Conservation (phyloP, 2,888 invertebrate genomes). For the Flabesymbios commensalis region DNA sequence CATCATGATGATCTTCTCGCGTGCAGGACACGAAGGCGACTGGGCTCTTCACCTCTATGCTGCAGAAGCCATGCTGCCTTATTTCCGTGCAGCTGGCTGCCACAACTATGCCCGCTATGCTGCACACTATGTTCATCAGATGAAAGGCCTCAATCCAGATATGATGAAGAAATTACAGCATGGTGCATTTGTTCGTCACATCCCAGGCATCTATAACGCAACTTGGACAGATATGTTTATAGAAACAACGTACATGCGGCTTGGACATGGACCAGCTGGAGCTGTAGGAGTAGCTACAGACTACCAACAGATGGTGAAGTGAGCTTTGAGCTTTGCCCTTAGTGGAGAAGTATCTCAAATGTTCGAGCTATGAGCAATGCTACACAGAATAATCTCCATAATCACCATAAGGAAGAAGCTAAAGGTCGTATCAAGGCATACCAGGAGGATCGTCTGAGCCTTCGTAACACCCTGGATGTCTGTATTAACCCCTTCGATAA, state of each 20-base stretch:
- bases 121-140: no score
- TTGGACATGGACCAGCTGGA: no score
- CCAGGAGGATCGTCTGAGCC: neutral
- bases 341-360: neutral
- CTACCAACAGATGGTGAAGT: no score
- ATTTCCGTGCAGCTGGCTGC: no score
- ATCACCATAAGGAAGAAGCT: constrained; percentile 5
- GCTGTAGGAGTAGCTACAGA: no score
- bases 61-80: constrained; percentile 4
- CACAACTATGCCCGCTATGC: no score
- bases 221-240: no score
- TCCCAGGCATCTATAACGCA: no score
- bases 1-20: constrained; percentile 5
- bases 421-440: constrained; percentile 1
- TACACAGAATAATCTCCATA: neutral
- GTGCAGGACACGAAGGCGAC: constrained; percentile 5
- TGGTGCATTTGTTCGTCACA: no score
- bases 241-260: no score
- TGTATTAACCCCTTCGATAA: constrained; percentile 15
- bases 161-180: no score
- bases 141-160: no score
- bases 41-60: constrained; percentile 3
- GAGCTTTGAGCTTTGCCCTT: neutral
- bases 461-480: constrained; percentile 5
- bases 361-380: neutral